Base-by-base conservation (phyloP, 2,797 vertebrate species). In the Phataginus tetradactyla region DNA sequence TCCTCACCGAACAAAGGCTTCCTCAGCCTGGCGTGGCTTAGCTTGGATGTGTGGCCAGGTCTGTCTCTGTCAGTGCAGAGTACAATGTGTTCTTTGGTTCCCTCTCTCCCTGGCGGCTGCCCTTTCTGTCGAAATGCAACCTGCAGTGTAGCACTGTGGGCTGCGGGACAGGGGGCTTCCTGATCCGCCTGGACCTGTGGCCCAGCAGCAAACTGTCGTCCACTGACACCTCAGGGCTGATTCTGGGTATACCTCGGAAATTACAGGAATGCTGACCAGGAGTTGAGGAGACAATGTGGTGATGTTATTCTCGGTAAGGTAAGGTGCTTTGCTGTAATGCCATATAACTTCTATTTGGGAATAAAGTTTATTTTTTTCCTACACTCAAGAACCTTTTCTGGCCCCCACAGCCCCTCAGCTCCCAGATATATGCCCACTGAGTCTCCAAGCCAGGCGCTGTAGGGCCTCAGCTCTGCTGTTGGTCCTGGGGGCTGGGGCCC, bases 81-180 rank as follows among this genome's bases (percentile, higher is more conserved):
- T 37, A 29, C 3, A 86, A 8, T 74, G 61, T 23, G 27, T 32
- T 71, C 64, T 32, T 5, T 13, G 3, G 5, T 2, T 45, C 42
- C 64, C 39, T 34, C 1, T 51, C 10, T 92, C 14, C 34, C 13
- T 78, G 61, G 34, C 2, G 21, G 23, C 10, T 59, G 9, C 27
- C 14, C 14, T 64, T 49, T 87, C 71, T 66, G 29, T 15, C 61
- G 3, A 39, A 17, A 39, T 39, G 11, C 4, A 42, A 4, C 13
- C 5, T 45, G 37, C 4, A 17, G n/a, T 11, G 9, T 4, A 27
- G 18, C 7, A 7, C 1, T 21, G 37, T 0, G 11, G 8, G 18
- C 34, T 61, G 3, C 7, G 10, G 64, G 79, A 21, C 4, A 37
- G 0, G 23, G 7, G 23, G 7, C 0, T 3, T 21, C 3, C 12